Evolutionary conservation across 2,888 invertebrate species (phyloP), one percentile per base, ranked within the genome.

Genomic region (Lissocephala sabroskyi): DNA sequence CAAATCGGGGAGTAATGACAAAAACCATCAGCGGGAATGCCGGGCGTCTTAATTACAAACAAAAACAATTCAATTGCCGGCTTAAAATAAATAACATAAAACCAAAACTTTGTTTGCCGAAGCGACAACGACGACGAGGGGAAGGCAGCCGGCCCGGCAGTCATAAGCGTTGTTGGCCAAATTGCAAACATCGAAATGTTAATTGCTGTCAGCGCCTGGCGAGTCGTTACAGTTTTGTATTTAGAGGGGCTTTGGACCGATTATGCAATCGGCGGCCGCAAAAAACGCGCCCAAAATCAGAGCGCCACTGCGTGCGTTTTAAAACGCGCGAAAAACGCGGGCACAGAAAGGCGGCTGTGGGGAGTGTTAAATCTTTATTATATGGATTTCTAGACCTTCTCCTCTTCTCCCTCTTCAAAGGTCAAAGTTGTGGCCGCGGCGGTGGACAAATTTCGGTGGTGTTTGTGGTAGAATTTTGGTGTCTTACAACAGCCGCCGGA

Each of bases 31-130:
- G 17, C 30, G 45, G 36, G 67, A 70, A 76, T 70, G 68, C 68
- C 52, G 48, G n/a, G 45, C 56, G 56, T 55, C 68, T 74, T 74
- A 68, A 68, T 68, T 68, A 66, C 61, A 61, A 66, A 61, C 66
- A 67, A 66, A 49, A 59, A 60, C 55, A 70, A 61, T 64, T 57
- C 55, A 67, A 67, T 56, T 62, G 56, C 44, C 52, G 41, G 55
- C 53, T 37, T 49, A 49, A 30, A 57, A 49, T n/a, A n/a, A n/a
- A 42, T 57, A 60, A 49, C 45, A 55, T 23, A 33, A 14, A 13
- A n/a, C 6, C 3, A 35, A 13, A 14, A 16, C 35, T 35, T 17
- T 9, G 2, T 35, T 32, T 3, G 35, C 3, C 3, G 14, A 35
- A 6, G 1, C 9, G 16, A 17, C 17, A 13, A 9, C 14, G 37